Evolutionary conservation across 2,888 invertebrate species (phyloP).

Genomic region (Embidobia sp.): DNA sequence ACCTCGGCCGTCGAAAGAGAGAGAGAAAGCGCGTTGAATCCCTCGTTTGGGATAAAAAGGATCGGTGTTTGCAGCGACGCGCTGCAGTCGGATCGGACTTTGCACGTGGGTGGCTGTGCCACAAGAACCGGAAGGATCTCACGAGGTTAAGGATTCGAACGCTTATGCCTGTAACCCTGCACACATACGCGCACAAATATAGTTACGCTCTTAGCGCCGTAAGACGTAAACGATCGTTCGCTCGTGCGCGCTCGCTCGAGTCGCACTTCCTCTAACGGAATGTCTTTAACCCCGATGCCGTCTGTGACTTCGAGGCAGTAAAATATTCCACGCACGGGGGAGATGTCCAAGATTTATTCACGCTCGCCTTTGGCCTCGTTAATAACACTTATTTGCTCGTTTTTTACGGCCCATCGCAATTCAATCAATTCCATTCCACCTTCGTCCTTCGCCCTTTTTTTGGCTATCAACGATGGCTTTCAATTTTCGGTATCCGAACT

Average conservation of each 20-base stretch:
- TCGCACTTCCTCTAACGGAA: constrained; percentile 66
- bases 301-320: constrained; percentile 51
- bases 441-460: too few relatives aligned
- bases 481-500: too few relatives aligned
- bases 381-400: constrained; percentile 46
- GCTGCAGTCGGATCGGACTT: constrained; percentile 47
- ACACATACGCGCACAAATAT: constrained; percentile 53
- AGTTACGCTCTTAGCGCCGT: constrained; percentile 57
- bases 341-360: constrained; percentile 59
- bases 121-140: constrained; percentile 73
- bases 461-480: too few relatives aligned
- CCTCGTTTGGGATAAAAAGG: constrained; percentile 79
- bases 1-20: constrained; percentile 64
- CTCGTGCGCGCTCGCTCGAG: constrained; percentile 26
- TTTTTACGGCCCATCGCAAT: constrained; percentile 24
- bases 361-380: constrained; percentile 56
- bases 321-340: constrained; percentile 57
- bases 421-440: constrained; percentile 4
- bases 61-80: constrained; percentile 71
- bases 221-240: constrained; percentile 57
- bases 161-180: constrained; percentile 61
- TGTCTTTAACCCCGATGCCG: constrained; percentile 60
- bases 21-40: constrained; percentile 72
- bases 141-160: constrained; percentile 67
- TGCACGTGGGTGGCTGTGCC: constrained; percentile 76